These are phyloP conservation scores for Mesitornis unicolor DNA, from an alignment of 2,113 vertebrate species.

Conservation along the genomic window DNA sequence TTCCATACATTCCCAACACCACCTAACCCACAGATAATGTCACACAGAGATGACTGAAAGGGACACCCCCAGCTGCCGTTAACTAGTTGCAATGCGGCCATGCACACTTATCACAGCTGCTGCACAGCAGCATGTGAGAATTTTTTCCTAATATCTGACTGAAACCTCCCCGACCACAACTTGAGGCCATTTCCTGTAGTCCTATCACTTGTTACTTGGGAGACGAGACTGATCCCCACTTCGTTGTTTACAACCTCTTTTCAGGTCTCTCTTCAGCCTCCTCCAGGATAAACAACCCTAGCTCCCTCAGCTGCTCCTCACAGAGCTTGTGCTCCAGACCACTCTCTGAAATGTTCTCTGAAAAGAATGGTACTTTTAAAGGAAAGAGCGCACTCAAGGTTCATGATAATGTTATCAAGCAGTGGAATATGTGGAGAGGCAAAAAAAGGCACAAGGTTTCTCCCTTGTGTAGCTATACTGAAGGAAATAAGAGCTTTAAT, in stretches of 20 bases:
- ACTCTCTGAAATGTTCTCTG: neutral
- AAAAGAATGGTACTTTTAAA: neutral
- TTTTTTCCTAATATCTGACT: too few species aligned
- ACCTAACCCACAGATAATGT: neutral
- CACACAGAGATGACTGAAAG: neutral
- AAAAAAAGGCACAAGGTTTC: neutral
- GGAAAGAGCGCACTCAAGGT: neutral
- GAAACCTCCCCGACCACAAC: too few species aligned
- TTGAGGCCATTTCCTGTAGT: too few species aligned
- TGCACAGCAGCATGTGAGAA: fast-evolving
- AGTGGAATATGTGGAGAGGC: neutral
- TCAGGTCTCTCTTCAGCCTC: too few species aligned
- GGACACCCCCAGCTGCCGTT: neutral
- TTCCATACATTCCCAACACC: neutral
- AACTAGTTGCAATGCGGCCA: neutral
- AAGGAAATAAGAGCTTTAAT: neutral
- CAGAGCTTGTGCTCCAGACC: too few species aligned
- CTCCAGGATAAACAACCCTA: too few species aligned
- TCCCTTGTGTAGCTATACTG: neutral
- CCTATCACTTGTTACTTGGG: too few species aligned
- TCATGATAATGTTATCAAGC: neutral
- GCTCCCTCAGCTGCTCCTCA: too few species aligned
- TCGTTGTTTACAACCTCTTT: too few species aligned
- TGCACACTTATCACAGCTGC: fast-evolving
- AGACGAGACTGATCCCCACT: too few species aligned